Conservation (phyloP, 2,113 vertebrate genomes). For the Pipra filicauda region DNA sequence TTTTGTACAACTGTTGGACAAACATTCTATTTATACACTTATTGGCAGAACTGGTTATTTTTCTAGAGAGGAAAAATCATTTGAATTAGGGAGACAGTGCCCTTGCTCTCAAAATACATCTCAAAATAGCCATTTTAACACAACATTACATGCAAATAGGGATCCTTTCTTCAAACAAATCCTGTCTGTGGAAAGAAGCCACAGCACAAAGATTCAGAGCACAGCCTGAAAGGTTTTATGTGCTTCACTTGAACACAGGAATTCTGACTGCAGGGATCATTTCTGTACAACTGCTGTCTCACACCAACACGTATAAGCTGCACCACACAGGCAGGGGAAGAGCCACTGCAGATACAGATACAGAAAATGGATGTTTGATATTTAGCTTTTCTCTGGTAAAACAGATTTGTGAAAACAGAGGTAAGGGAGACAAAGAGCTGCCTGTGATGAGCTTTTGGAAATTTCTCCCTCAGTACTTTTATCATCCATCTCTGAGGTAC, state of each 20-base stretch:
- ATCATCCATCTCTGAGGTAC: background rate
- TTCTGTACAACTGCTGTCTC: background rate
- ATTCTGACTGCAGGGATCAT: background rate
- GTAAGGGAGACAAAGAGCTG: background rate
- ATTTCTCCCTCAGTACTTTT: background rate
- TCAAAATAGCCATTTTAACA: background rate
- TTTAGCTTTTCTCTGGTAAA: background rate
- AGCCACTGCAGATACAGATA: background rate
- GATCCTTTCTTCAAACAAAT: background rate
- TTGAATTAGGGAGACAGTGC: background rate
- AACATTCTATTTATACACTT: background rate
- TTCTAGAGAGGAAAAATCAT: background rate
- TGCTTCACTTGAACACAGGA: background rate
- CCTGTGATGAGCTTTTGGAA: background rate
- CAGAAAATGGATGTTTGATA: background rate
- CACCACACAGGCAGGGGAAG: background rate
- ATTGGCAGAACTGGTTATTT: background rate
- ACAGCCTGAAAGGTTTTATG: background rate
- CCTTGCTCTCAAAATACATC: background rate
- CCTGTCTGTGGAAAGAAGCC: background rate
- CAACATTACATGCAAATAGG: background rate
- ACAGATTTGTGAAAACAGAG: background rate
- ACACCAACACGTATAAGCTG: background rate
- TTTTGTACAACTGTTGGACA: background rate
- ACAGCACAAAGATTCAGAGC: background rate